Base-by-base conservation (phyloP, 2,888 invertebrate species). In the Teleogryllus oceanicus region DNA sequence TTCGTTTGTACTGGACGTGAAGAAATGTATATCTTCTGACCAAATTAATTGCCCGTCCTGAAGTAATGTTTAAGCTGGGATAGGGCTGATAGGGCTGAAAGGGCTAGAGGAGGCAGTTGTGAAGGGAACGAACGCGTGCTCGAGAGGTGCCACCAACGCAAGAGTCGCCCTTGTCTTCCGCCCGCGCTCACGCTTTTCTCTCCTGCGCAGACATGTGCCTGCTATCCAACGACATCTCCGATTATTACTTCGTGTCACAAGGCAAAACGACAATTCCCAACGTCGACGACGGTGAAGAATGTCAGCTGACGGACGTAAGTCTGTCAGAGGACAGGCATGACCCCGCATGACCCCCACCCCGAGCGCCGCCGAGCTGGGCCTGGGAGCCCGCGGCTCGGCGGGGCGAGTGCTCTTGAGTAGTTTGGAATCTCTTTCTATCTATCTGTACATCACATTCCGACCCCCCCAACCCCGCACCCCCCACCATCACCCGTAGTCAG, bases 271-370 rank as follows among this genome's bases (percentile, higher is more conserved):
- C 94, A 85, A 96, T 97, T 87, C 96, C 96, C 85, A 92, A 92
- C 88, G 92, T 97, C 86, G 95, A 97, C 88, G 97, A 97, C 89
- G 92, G 90, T 85, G 96, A 96, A 89, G 97, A 97, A 90, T 93
- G 94, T 91, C 84, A 84, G 83, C 88, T 92, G 86, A 94, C 94
- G 86, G 94, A 94, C 90, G 94, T 94, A 93, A 94, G 94, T 90
- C 87, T 84, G 84, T 81, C 78, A 62, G 62, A 20, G 49, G 50
- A 20, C 84, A 74, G 78, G 80, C 62, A 62, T 62, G 62, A n/a
- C n/a, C 62, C 62, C 62, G 62, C 62, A 62, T 62, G 62, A 8
- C 62, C 62, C 62, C 62, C 62, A 62, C n/a, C n/a, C 13, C 20
- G 75, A 76, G 50, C 16, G 76, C 80, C 37, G 49, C n/a, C 74